These are phyloP conservation scores for Streptopelia turtur DNA, from an alignment of 2,797 vertebrate species.

Conservation along the genomic window DNA sequence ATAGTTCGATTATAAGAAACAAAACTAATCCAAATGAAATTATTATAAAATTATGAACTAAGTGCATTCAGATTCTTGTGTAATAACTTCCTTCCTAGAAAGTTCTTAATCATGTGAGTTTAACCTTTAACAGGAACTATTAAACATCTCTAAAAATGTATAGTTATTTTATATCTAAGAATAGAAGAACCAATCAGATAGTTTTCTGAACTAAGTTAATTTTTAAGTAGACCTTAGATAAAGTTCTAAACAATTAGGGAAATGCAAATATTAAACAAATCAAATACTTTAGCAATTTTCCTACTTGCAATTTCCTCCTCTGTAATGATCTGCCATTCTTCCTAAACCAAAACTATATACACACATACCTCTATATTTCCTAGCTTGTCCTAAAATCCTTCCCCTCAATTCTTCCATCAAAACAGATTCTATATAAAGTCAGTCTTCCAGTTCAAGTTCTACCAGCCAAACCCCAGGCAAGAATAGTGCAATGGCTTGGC, in stretches of 20 bases:
- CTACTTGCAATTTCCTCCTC: background rate
- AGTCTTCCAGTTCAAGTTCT: background rate
- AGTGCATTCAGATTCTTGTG: background rate
- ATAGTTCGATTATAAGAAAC: background rate
- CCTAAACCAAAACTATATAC: background rate
- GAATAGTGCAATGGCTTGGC: background rate
- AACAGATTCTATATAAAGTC: background rate
- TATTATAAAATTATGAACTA: background rate
- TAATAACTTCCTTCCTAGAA: background rate
- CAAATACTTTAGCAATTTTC: background rate
- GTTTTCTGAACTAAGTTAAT: background rate
- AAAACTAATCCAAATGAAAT: background rate
- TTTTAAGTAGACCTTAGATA: background rate
- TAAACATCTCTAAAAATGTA: background rate
- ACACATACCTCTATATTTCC: background rate
- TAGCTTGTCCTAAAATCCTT: background rate
- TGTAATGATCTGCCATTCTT: background rate
- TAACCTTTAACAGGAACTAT: background rate
- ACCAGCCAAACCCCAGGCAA: background rate
- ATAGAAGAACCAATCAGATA: background rate
- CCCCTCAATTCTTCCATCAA: background rate
- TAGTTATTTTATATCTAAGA: background rate
- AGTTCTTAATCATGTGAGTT: background rate
- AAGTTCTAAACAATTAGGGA: background rate
- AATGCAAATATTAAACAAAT: background rate